Evolutionary conservation across 2,113 vertebrate species (phyloP).

Genomic region (Corapipo altera): DNA sequence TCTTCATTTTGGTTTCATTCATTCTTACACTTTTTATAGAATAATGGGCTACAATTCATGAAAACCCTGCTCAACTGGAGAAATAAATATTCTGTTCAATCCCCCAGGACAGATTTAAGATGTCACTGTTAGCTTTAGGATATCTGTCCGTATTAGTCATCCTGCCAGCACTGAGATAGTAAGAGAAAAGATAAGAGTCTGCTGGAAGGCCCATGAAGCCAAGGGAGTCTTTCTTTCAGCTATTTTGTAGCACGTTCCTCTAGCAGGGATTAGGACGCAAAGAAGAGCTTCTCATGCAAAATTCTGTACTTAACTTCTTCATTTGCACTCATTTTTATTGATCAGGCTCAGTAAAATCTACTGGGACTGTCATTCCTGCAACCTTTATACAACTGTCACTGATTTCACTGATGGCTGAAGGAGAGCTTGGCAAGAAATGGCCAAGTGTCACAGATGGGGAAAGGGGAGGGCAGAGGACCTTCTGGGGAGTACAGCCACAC

Average conservation of each 20-base stretch:
- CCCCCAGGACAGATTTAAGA: conserved; percentile 19
- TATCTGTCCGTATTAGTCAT: conserved; percentile 6
- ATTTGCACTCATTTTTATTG: background rate
- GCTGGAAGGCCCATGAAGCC: background rate
- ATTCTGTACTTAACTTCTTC: background rate
- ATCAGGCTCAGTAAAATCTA: background rate
- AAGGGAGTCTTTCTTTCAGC: background rate
- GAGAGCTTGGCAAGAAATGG: background rate
- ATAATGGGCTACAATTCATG: background rate
- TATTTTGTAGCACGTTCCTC: background rate
- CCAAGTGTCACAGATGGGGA: accelerated
- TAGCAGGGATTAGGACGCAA: background rate
- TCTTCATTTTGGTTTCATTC: background rate
- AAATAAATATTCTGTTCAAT: background rate
- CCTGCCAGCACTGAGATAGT: background rate
- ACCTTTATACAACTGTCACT: background rate
- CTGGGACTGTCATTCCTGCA: background rate
- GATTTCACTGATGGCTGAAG: background rate
- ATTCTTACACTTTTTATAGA: background rate
- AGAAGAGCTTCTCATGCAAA: background rate
- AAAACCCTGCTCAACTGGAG: background rate
- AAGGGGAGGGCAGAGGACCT: background rate
- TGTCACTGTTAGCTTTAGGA: conserved; percentile 6
- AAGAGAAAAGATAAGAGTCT: background rate
- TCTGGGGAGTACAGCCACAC: background rate